Conservation (phyloP, 2,888 invertebrate genomes). For the Platerodrilus igneus region DNA sequence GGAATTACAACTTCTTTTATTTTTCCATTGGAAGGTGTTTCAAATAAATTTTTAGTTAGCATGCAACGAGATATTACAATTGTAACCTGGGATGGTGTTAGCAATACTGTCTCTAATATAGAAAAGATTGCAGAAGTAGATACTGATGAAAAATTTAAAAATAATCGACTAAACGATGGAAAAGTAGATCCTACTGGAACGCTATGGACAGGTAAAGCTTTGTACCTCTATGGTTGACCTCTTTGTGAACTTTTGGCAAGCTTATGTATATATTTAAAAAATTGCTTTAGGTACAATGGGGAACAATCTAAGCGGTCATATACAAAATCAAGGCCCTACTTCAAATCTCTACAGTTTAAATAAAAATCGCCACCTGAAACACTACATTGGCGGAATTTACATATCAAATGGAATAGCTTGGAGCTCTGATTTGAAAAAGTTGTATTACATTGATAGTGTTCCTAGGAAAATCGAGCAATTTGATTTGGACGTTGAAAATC, state of each 20-base stretch:
- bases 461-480: constrained; percentile 61
- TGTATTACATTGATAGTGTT: constrained; percentile 72
- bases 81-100: constrained; percentile 62
- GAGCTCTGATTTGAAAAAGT: constrained; percentile 60
- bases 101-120: constrained; percentile 50
- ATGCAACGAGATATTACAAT: constrained; percentile 55
- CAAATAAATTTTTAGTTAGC: constrained; percentile 61
- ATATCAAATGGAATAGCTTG: constrained; percentile 65
- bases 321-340: no score
- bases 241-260: no score
- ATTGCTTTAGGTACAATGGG: no score
- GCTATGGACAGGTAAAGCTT: constrained; percentile 63
- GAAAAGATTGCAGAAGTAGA: constrained; percentile 56
- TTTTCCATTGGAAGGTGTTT: constrained; percentile 59
- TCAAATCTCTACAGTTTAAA: constrained; percentile 29
- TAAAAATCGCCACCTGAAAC: constrained; percentile 19
- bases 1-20: constrained; percentile 50
- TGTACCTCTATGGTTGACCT: no score
- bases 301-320: no score
- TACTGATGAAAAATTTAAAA: constrained; percentile 47
- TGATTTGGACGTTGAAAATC: constrained; percentile 59
- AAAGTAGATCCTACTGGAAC: constrained; percentile 72
- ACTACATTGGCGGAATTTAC: constrained; percentile 24
- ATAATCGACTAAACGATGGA: constrained; percentile 72
- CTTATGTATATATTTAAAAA: no score